These are phyloP conservation scores for Pipistrellus kuhlii DNA, from an alignment of 2,797 vertebrate genomes.

Conservation along the genomic window DNA sequence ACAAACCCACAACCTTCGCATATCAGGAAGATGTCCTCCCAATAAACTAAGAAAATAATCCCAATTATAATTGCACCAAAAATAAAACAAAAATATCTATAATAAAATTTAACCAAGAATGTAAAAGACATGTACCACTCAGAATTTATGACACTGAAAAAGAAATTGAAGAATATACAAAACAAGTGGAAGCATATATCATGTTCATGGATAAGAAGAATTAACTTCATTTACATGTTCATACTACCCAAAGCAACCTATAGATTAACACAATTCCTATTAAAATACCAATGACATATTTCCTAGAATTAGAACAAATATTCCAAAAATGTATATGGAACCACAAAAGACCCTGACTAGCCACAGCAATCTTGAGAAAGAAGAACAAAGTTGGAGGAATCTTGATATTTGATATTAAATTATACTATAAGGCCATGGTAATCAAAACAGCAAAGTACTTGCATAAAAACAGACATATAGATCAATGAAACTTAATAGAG, in stretches of 20 bases:
- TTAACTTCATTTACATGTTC: not conserved
- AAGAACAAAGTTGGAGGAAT: not conserved
- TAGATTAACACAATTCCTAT: not conserved
- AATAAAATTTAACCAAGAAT: not conserved
- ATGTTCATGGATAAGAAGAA: not conserved
- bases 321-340: not conserved
- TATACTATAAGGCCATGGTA: not conserved
- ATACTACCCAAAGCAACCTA: not conserved
- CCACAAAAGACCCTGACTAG: not conserved
- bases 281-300: not conserved
- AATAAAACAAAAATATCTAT: not conserved
- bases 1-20: not conserved
- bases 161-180: not conserved
- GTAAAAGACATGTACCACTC: not conserved
- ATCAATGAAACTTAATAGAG: not conserved
- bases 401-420: not conserved
- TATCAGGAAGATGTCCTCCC: not conserved
- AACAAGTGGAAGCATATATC: not conserved
- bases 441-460: not conserved
- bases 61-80: not conserved
- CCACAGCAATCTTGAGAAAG: not conserved
- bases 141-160: not conserved
- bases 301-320: not conserved
- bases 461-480: not conserved
- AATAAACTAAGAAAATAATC: not conserved